These are phyloP conservation scores for Dolichopus griseipennis DNA, from an alignment of 2,888 invertebrate species.

Conservation along the genomic window DNA sequence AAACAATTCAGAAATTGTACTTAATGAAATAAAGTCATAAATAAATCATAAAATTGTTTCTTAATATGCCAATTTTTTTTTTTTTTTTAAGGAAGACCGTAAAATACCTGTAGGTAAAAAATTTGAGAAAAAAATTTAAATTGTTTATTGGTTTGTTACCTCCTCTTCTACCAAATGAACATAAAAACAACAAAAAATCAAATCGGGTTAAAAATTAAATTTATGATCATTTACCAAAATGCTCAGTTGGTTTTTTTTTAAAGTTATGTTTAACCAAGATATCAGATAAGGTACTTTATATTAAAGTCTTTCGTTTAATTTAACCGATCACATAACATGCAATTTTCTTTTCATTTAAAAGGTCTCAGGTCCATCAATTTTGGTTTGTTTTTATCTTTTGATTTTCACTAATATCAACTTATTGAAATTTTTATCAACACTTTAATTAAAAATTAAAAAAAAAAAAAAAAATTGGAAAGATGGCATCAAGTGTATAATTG, in stretches of 20 bases:
- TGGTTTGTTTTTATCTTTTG: neutral
- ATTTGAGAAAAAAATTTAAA: neutral
- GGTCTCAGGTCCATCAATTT: neutral
- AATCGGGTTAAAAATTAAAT: neutral
- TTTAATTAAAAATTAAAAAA: neutral
- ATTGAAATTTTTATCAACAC: slow-evolving; percentile 1
- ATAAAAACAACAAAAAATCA: neutral
- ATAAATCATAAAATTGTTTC: neutral
- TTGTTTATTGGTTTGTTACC: neutral
- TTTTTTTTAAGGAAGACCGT: neutral
- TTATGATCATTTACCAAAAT: neutral
- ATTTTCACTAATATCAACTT: neutral
- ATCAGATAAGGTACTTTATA: too few species aligned
- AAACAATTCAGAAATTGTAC: neutral
- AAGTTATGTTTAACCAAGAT: too few species aligned
- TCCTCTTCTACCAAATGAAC: neutral
- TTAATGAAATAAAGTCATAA: neutral
- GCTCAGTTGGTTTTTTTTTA: neutral
- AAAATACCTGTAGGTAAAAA: neutral
- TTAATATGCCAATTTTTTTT: neutral
- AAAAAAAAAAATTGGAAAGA: neutral
- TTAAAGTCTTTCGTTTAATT: too few species aligned
- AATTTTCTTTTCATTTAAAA: neutral
- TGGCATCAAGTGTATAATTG: slow-evolving; percentile 1
- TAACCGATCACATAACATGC: neutral